phyloP scores from a whole-genome alignment of 2,113 vertebrate genomes.

The Syngnathus floridae region DNA sequence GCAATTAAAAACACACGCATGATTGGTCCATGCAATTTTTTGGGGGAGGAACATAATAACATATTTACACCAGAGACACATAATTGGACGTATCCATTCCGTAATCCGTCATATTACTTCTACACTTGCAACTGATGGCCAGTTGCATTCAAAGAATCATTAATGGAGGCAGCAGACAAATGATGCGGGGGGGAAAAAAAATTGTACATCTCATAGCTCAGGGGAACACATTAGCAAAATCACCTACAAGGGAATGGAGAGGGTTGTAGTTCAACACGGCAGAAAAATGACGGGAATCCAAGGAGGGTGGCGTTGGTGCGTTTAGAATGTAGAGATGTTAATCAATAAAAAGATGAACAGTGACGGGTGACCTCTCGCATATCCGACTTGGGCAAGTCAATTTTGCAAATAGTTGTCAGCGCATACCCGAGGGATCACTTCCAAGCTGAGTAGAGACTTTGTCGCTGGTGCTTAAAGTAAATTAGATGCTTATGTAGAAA shows the following conservation, averaged over 20 bases:
- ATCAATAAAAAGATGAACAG: conserved; percentile 47
- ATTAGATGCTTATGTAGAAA: conserved; percentile 3
- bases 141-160: conserved; percentile 29
- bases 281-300: conserved; percentile 12
- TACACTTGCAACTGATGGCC: conserved; percentile 11
- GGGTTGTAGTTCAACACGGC: conserved; percentile 33
- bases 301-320: conserved; percentile 54
- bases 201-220: conserved; percentile 29
- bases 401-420: background rate
- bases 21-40: conserved; percentile 39
- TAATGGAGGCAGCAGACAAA: conserved; percentile 50
- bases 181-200: conserved; percentile 14
- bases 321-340: conserved; percentile 62
- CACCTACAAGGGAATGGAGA: conserved; percentile 48
- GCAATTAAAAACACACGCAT: conserved; percentile 74
- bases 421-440: background rate
- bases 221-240: conserved; percentile 44
- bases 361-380: conserved; percentile 34
- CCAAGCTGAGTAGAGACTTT: background rate
- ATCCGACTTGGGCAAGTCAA: background rate
- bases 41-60: conserved; percentile 27
- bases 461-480: background rate
- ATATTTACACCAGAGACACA: conserved; percentile 32
- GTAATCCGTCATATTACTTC: conserved; percentile 9
- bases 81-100: conserved; percentile 18